Evolutionary conservation across 2,113 vertebrate genomes (phyloP).

Genomic region (Cynoglossus semilaevis): DNA sequence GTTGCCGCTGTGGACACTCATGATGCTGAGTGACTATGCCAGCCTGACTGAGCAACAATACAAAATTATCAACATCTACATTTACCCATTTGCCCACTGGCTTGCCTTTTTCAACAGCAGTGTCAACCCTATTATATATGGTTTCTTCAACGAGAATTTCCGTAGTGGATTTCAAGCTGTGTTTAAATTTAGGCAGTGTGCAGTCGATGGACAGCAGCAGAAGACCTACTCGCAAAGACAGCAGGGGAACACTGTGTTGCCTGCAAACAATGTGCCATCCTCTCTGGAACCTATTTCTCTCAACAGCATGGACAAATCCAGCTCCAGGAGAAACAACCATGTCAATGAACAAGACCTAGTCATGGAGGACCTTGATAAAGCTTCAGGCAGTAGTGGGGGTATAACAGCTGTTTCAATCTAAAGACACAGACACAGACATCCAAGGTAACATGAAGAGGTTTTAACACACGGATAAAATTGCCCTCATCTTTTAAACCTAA

Average conservation of each 20-base stretch:
- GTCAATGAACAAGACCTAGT: constrained; percentile 76
- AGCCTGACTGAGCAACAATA: constrained; percentile 78
- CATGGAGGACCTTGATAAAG: constrained; percentile 78
- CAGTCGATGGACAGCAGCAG: constrained; percentile 50
- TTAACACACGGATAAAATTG: neutral
- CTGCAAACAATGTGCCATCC: constrained; percentile 60
- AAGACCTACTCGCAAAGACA: constrained; percentile 69
- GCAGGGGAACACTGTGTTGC: constrained; percentile 75
- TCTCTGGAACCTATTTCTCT: constrained; percentile 74
- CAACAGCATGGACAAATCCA: constrained; percentile 69
- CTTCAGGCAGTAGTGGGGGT: constrained; percentile 62
- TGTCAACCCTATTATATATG: constrained; percentile 89
- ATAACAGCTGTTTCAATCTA: constrained; percentile 72
- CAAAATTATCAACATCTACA: constrained; percentile 85
- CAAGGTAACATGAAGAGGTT: constrained; percentile 5
- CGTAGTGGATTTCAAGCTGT: constrained; percentile 82
- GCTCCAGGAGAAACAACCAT: constrained; percentile 55
- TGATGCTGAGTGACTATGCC: constrained; percentile 91
- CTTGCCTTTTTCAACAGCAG: constrained; percentile 94
- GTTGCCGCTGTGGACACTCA: constrained; percentile 90
- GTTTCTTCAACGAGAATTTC: constrained; percentile 91
- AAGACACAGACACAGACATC: constrained; percentile 13
- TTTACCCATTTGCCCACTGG: constrained; percentile 93
- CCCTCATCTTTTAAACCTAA: neutral
- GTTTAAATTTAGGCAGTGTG: constrained; percentile 81